A percentile compares a stretch with the other conserved stretches of the same genome.
These are phyloP conservation scores for Corapipo altera DNA, from an alignment of 2,113 vertebrate genomes.

Conservation along the genomic window DNA sequence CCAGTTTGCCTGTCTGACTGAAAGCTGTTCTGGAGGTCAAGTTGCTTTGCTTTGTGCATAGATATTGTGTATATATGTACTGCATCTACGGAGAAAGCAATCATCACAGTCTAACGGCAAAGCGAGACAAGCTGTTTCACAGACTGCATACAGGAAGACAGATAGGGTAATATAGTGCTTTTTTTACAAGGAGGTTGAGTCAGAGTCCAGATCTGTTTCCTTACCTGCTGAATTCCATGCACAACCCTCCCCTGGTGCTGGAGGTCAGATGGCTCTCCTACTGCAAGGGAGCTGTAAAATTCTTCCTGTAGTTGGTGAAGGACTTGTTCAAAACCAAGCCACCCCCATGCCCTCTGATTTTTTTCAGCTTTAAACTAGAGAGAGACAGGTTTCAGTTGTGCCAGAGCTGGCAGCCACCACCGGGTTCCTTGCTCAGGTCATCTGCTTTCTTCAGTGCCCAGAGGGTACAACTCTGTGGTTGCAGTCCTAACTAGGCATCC, in stretches of 20 bases:
- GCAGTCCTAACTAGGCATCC: not conserved
- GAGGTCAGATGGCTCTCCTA: not conserved
- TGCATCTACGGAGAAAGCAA: not conserved
- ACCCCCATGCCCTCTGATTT: fast-evolving
- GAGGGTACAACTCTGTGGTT: fast-evolving
- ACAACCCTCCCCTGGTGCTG: not conserved
- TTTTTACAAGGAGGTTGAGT: not conserved
- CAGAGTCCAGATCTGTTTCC: not conserved
- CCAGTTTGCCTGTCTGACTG: not conserved
- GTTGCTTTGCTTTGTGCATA: not conserved
- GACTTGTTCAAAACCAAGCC: not conserved
- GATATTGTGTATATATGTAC: fast-evolving
- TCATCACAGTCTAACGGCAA: not conserved
- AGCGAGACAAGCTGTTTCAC: not conserved
- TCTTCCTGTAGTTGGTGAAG: not conserved
- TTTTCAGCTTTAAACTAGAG: not conserved
- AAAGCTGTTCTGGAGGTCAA: not conserved
- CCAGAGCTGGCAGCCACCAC: not conserved
- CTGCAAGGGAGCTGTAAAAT: not conserved
- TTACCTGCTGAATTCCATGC: not conserved
- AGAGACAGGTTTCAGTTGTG: not conserved
- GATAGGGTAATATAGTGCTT: not conserved
- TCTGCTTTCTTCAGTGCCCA: not conserved
- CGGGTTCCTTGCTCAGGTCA: fast-evolving
- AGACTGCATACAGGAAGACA: not conserved